Evolutionary conservation across 2,113 vertebrate genomes (phyloP), one percentile per base, ranked within the genome.

Genomic region (Sciurus niger): DNA sequence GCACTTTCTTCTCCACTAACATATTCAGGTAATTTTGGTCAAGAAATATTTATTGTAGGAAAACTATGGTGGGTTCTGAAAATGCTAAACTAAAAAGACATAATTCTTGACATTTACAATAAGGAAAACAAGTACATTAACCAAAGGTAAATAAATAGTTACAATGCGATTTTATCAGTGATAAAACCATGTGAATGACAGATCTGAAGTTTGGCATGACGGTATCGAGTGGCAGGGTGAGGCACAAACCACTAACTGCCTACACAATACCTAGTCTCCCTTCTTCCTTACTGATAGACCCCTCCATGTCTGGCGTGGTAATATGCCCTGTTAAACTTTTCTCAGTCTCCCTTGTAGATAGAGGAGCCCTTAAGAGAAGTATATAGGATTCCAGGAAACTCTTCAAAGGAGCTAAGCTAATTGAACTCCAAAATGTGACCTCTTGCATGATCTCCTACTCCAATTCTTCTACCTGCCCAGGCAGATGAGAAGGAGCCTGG

Each of bases 1-100:
- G n/a, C 7, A 67, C 78, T 40, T 43, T 78, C 37, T 65, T 82
- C 37, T 80, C n/a, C 60, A 77, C 24, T 82, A 89, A 76, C 48
- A 60, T 77, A 51, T 70, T 76, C 60, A 78, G 40, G 68, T 9
- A 30, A 93, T 76, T 60, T 74, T 85, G 34, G n/a, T 93, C 28
- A 95, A 93, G 9, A 90, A 93, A 74, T 74, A 94, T 67, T 84
- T 80, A 74, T 22, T 32, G 58, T 76, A 40, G 40, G 18, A 72
- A 46, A 91, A 60, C 34, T 65, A 87, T 32, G 5, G 16, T 78
- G 40, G 22, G 58, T 43, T 80, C 74, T 58, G n/a, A 88, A 78
- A 22, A 92, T 24, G n/a, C 18, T 88, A 30, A 86, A 60, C 46
- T 40, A 76, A 58, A 91, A 78, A 60, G 6, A 93, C 3, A 70